A percentile compares a stretch with the other conserved stretches of the same genome.
Conservation (phyloP, 2,888 invertebrate species). For the Alloplasta piceator region DNA sequence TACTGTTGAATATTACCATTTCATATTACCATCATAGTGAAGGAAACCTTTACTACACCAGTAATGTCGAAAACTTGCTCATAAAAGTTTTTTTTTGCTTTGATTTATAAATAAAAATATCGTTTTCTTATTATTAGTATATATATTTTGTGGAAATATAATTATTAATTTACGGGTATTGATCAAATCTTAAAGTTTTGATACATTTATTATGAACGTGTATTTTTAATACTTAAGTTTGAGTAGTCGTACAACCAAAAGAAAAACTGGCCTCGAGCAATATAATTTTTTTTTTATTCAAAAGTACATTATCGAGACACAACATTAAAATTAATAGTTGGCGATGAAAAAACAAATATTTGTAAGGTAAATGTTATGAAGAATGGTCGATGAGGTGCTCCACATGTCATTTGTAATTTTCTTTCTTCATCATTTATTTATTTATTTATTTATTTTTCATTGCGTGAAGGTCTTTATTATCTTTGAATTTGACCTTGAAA, state of each 20-base stretch:
- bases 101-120: too few relatives aligned
- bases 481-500: slow-evolving; percentile 48
- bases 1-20: too few relatives aligned
- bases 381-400: not conserved
- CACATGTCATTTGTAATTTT: not conserved
- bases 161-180: slow-evolving; percentile 46
- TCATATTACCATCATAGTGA: too few relatives aligned
- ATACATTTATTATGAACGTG: slow-evolving; percentile 33
- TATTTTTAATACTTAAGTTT: slow-evolving; percentile 60
- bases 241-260: slow-evolving; percentile 54
- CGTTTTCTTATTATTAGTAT: not conserved
- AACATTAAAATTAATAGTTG: not conserved
- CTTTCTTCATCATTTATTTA: not conserved
- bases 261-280: slow-evolving; percentile 53
- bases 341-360: not conserved
- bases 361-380: not conserved
- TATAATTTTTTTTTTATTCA: not conserved
- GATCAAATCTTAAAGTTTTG: slow-evolving; percentile 42
- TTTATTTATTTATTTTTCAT: slow-evolving; percentile 1
- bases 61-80: too few relatives aligned
- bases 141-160: slow-evolving; percentile 32
- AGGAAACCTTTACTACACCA: too few relatives aligned
- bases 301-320: not conserved
- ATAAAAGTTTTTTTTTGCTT: too few relatives aligned
- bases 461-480: slow-evolving; percentile 28